phyloP scores from a whole-genome alignment of 2,113 vertebrate genomes.

The Leucosticte australis region DNA sequence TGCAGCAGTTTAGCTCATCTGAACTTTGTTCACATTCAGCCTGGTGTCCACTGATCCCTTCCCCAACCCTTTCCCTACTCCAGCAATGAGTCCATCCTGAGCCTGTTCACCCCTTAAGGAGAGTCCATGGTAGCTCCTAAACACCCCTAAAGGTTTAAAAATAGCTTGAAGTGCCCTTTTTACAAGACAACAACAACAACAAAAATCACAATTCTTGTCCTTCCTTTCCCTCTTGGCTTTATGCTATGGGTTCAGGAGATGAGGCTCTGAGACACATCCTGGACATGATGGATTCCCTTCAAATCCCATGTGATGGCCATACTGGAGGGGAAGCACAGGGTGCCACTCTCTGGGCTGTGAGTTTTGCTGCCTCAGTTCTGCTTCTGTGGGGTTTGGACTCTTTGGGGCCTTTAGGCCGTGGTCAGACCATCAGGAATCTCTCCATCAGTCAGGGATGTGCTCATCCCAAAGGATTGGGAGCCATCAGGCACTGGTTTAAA shows the following conservation, averaged over 20 bases:
- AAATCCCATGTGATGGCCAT: background rate
- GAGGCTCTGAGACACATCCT: background rate
- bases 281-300: background rate
- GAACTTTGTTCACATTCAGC: background rate
- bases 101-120: background rate
- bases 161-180: background rate
- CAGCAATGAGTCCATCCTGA: background rate
- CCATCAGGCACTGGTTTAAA: fast-evolving
- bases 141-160: background rate
- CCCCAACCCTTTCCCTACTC: background rate
- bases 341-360: background rate
- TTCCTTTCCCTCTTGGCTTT: background rate
- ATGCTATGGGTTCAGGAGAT: background rate
- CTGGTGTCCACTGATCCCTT: background rate
- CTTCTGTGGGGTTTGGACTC: background rate
- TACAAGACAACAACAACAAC: background rate
- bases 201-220: background rate
- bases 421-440: background rate
- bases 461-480: background rate
- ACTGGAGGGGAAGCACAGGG: fast-evolving
- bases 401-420: background rate
- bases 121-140: background rate
- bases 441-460: background rate
- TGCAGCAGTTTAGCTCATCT: background rate
- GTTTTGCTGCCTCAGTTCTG: background rate